Evolutionary conservation across 2,888 invertebrate genomes (phyloP), one percentile per base, ranked within the genome.

Genomic region (Acleris holmiana): DNA sequence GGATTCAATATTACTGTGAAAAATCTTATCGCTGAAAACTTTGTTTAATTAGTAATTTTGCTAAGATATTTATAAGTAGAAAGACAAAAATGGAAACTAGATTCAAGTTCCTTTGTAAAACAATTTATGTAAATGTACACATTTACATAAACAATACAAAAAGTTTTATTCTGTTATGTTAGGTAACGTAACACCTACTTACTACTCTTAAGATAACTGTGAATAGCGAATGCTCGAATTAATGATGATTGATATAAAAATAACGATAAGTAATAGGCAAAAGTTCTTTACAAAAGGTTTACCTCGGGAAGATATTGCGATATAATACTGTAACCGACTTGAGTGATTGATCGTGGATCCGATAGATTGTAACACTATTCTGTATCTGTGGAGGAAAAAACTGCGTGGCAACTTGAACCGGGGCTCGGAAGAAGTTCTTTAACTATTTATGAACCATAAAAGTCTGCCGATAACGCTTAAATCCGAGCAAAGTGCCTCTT

Each of bases 371-470:
- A 58, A 53, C 67, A 55, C 58, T 54, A 58, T 62, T 55, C 54
- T 58, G 53, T 58, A 54, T 63, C 67, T 62, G 58, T 29, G 49
- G 58, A 41, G 55, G 58, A 56, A 67, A 29, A 65, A 64, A 64
- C 29, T 59, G 58, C 51, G 54, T 53, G 48, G 59, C 54, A 68
- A 69, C 69, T 68, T 67, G 69, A 58, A 61, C 47, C 68, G 67
- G 67, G 60, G 50, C 67, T 61, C 70, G 72, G 74, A 73, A 78
- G 73, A 79, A 77, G 73, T 81, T 81, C 77, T 77, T 80, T 75
- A 80, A 80, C 80, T 85, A 82, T 86, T 85, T 85, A 83, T 82
- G 82, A 77, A 75, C 76, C 79, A 82, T 82, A 81, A 80, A 81
- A 84, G 76, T 80, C 73, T 73, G 59, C 72, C 71, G 76, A 77